Evolutionary conservation across 2,797 vertebrate genomes (phyloP), one percentile per base, ranked within the genome.

Genomic region (Melopsittacus undulatus): DNA sequence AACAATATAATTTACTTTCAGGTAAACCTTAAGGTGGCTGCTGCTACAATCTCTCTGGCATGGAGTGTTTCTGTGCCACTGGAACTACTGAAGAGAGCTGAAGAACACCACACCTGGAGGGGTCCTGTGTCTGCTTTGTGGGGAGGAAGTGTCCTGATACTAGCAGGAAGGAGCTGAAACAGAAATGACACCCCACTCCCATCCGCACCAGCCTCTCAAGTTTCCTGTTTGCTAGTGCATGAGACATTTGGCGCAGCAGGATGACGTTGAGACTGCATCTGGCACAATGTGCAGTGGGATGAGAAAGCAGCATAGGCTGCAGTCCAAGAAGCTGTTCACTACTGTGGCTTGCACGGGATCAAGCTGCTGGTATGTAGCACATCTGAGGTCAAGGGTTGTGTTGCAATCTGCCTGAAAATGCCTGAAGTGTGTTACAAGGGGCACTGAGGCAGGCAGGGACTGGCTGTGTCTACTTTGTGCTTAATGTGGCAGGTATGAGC

Each of bases 81-180:
- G 43, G 30, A 64, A 10, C 42, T 82, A 4, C 29, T 5, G 23
- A 66, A 45, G 43, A 54, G n/a, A 61, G 19, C 29, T 78, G 63
- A 74, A 75, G 16, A 8, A 5, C 26, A 49, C 73, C 38, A 42
- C 14, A 34, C 3, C 19, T 6, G 43, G 14, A 40, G 8, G 17
- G 18, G 20, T 64, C n/a, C 0, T 0, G 0, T 51, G 21, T 75
- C 30, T 1, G 1, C 30, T 54, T 66, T 42, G 6, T 38, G 15
- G 19, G 14, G 5, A 69, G 13, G 10, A 83, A 70, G 10, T 34
- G 19, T 42, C 54, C 34, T 26, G 13, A 34, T 74, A 34, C 13
- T 64, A 54, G 4, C 43, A 62, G 12, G 30, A 43, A 82, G 30
- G 18, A 90, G 20, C 17, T 57, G 54, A 64, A 89, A 64, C 18